A percentile compares a stretch with the other conserved stretches of the same genome.
Evolutionary conservation across 2,797 vertebrate species (phyloP).

Genomic region (Sebastes hubbsi): DNA sequence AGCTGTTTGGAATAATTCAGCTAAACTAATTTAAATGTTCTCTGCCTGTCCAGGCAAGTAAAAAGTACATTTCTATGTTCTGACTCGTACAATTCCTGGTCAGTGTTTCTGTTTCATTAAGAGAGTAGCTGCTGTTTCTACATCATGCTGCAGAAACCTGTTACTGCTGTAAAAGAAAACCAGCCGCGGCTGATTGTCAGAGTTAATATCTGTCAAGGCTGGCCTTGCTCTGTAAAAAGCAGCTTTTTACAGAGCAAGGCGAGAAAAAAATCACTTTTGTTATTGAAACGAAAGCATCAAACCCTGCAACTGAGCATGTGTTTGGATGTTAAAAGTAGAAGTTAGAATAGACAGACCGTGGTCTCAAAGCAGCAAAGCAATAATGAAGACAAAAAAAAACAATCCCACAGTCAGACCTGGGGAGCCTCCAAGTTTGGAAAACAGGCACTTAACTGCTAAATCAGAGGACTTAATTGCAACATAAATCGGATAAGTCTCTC

Average conservation of each 20-base stretch:
- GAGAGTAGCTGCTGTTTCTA: not conserved
- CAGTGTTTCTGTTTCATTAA: not conserved
- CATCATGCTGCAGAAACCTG: not conserved
- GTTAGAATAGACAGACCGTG: not conserved
- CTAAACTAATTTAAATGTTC: not conserved
- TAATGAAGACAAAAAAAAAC: not conserved
- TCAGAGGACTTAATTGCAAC: not conserved
- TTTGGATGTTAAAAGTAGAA: not conserved
- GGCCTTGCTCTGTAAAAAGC: not conserved
- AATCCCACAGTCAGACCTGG: not conserved
- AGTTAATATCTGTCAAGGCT: not conserved
- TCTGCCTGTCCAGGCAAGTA: not conserved
- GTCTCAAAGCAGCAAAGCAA: not conserved
- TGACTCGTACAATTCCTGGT: not conserved
- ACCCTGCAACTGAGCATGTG: not conserved
- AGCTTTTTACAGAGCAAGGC: not conserved
- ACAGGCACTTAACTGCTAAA: not conserved
- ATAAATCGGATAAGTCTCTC: not conserved
- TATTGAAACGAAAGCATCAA: not conserved
- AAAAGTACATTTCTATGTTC: not conserved
- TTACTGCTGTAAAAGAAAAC: not conserved
- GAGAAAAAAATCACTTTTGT: not conserved
- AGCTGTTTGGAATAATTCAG: not conserved
- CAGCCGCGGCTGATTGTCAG: not conserved
- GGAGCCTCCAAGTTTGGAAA: not conserved